Evolutionary conservation across 2,797 vertebrate species (phyloP).

Genomic region (Falco rusticolus): DNA sequence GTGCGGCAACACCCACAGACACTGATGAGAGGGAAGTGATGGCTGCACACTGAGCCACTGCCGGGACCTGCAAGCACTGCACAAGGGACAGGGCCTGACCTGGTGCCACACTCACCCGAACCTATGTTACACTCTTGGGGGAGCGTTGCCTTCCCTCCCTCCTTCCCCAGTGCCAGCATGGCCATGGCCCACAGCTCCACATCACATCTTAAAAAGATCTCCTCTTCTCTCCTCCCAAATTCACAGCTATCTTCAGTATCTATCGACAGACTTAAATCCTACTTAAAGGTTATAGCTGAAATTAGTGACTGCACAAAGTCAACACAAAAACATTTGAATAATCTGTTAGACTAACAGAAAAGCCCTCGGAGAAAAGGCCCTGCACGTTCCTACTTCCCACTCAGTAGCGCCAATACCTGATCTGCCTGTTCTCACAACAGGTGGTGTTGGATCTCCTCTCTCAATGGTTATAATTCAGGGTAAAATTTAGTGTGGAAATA

Average conservation of each 20-base stretch:
- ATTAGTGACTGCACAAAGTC: not conserved
- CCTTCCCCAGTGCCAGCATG: not conserved
- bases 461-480: not conserved
- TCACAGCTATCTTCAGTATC: not conserved
- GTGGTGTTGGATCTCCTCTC: not conserved
- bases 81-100: not conserved
- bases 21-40: fast-evolving
- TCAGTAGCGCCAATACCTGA: not conserved
- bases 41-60: not conserved
- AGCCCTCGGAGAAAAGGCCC: not conserved
- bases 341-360: not conserved
- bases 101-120: not conserved
- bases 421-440: not conserved
- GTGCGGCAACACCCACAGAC: not conserved
- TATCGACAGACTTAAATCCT: not conserved
- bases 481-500: not conserved
- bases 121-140: fast-evolving
- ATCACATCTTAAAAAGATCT: not conserved
- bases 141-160: not conserved
- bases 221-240: not conserved
- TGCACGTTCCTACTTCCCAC: not conserved
- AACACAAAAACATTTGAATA: not conserved
- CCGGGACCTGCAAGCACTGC: not conserved
- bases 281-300: not conserved
- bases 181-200: not conserved